These are phyloP conservation scores for Streblospio benedicti DNA, from an alignment of 1,140 invertebrate species.

Conservation along the genomic window DNA sequence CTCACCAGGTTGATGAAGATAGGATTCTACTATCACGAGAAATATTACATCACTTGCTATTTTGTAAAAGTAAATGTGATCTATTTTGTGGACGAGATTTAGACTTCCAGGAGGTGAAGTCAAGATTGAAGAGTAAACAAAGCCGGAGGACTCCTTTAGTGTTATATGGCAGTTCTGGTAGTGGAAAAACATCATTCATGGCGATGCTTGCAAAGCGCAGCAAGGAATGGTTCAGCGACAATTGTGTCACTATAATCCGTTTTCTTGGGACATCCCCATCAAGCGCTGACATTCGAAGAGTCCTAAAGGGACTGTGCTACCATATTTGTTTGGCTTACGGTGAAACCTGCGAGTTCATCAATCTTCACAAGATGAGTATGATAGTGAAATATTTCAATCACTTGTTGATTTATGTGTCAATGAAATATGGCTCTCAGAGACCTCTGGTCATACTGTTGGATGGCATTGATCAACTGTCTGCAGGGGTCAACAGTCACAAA, in stretches of 20 bases:
- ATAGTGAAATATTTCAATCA: neutral
- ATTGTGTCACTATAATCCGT: neutral
- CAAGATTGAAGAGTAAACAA: neutral
- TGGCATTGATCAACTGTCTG: neutral
- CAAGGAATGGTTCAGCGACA: neutral
- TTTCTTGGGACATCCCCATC: neutral
- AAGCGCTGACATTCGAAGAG: neutral
- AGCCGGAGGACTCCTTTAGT: neutral
- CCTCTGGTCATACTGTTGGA: neutral
- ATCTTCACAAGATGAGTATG: neutral
- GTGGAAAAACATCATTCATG: neutral
- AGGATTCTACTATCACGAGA: neutral
- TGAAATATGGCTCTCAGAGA: neutral
- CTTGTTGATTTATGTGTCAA: neutral
- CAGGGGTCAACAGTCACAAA: neutral
- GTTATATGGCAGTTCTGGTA: neutral
- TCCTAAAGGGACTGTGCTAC: neutral
- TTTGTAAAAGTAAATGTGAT: neutral
- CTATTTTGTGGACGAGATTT: neutral
- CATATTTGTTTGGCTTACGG: neutral
- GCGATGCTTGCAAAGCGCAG: neutral
- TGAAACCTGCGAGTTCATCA: neutral
- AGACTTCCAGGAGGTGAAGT: neutral
- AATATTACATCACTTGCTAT: neutral
- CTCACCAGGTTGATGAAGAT: too few relatives aligned